A percentile compares a stretch with the other conserved stretches of the same genome.
phyloP scores from a whole-genome alignment of 2,113 vertebrate genomes.

The Callithrix jacchus region DNA sequence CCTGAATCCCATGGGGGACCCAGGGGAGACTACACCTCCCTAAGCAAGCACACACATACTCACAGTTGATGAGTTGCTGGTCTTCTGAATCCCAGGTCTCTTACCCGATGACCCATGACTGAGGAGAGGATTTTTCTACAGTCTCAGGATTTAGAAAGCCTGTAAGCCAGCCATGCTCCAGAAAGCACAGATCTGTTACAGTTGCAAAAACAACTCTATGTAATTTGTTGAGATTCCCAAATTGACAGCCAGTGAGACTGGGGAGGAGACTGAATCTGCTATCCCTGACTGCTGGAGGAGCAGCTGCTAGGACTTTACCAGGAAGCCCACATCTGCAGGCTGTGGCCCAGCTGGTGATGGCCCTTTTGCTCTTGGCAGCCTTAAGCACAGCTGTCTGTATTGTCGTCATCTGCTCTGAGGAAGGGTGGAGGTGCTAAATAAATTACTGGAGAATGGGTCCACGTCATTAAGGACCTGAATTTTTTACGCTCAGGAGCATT shows the following conservation, averaged over 20 bases:
- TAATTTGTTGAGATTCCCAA: conserved; percentile 23
- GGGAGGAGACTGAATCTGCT: not conserved
- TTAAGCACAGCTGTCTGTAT: not conserved
- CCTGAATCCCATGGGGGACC: not conserved
- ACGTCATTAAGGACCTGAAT: not conserved
- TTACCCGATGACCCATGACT: not conserved
- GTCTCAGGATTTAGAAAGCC: not conserved
- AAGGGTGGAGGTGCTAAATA: not conserved
- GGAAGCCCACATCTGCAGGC: not conserved
- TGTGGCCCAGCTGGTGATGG: not conserved
- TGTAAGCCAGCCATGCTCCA: not conserved
- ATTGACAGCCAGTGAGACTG: not conserved
- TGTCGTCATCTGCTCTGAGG: not conserved
- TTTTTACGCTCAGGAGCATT: not conserved
- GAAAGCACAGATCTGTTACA: not conserved
- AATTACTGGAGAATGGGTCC: not conserved
- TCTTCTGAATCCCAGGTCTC: not conserved
- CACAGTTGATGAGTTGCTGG: not conserved
- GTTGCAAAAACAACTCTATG: not conserved
- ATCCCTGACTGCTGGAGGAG: not conserved
- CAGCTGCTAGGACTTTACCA: not conserved
- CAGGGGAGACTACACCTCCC: not conserved
- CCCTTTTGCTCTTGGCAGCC: not conserved
- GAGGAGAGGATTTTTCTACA: conserved; percentile 37
- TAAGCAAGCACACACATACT: not conserved